These are phyloP conservation scores for Calosoma granatense DNA, from an alignment of 1,140 invertebrate genomes.

Conservation along the genomic window DNA sequence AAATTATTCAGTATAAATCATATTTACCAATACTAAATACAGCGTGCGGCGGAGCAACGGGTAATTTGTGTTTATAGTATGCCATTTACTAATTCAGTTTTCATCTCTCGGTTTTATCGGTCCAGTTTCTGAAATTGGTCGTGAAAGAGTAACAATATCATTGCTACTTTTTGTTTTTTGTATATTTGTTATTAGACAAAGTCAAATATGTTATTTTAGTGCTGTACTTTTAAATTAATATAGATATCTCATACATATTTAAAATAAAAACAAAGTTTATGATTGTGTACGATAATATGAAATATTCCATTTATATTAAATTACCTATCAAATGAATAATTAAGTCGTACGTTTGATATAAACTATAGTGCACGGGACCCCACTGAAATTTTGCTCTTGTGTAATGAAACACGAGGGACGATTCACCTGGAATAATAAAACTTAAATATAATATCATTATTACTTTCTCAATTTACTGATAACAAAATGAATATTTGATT, in stretches of 20 bases:
- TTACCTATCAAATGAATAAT: slow-evolving; percentile 28
- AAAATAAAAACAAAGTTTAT: no score
- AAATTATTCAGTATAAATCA: slow-evolving; percentile 16
- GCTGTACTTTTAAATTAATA: no score
- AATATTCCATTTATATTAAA: no score
- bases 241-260: no score
- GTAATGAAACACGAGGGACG: slow-evolving; percentile 22
- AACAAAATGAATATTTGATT: slow-evolving; percentile 11
- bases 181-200: no score
- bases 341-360: slow-evolving; percentile 23
- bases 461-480: not conserved
- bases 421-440: slow-evolving; percentile 19
- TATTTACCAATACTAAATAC: not conserved
- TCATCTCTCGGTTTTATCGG: slow-evolving; percentile 17
- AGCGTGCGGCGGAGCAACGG: no score
- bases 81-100: not conserved
- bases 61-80: no score
- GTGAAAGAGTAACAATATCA: no score
- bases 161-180: no score
- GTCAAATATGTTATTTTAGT: no score
- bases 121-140: no score
- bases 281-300: no score
- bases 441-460: not conserved
- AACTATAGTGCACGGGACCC: slow-evolving; percentile 23
- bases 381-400: slow-evolving; percentile 21